Evolutionary conservation across 2,888 invertebrate genomes (phyloP), one percentile per base, ranked within the genome.

Genomic region (Meteorus colon): DNA sequence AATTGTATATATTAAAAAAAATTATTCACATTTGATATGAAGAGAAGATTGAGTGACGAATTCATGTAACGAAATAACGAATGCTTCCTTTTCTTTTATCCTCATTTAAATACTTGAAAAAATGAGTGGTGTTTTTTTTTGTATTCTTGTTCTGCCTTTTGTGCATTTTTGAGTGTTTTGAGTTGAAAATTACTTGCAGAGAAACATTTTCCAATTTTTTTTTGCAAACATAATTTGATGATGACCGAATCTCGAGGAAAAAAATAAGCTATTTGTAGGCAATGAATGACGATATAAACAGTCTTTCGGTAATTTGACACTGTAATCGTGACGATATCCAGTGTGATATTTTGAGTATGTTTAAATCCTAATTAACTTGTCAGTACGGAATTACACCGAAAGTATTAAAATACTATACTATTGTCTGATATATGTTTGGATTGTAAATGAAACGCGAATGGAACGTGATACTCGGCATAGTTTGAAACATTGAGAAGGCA

Each of bases 401-500:
- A 45, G 24, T 71, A 71, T 62, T 60, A 62, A 71, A 71, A 60
- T 41, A 59, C 69, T 31, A 55, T 59, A 59, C 69, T 70, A 59
- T 70, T 70, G 55, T 55, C 55, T 19, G 34, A 55, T 70, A 59
- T 70, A 59, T 41, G 24, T 37, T 70, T 55, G 69, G 24, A 55
- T 70, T 70, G 59, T 70, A 70, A 59, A 70, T n/a, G 69, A 70
- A 70, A 59, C 59, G 31, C 37, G 69, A 59, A 8, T 24, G 59
- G 69, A 70, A 70, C 59, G 59, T 51, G 59, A 70, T 70, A 70
- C 31, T 48, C 59, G 19, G 19, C 55, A 70, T 70, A 70, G 69
- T 70, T 70, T 59, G 59, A 70, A 29, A 70, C 69, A 70, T 70
- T 31, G 31, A 55, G 59, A 34, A 70, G 59, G 48, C 51, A 59